These are phyloP conservation scores for Furnarius figulus DNA, from an alignment of 2,113 vertebrate genomes.

Conservation along the genomic window DNA sequence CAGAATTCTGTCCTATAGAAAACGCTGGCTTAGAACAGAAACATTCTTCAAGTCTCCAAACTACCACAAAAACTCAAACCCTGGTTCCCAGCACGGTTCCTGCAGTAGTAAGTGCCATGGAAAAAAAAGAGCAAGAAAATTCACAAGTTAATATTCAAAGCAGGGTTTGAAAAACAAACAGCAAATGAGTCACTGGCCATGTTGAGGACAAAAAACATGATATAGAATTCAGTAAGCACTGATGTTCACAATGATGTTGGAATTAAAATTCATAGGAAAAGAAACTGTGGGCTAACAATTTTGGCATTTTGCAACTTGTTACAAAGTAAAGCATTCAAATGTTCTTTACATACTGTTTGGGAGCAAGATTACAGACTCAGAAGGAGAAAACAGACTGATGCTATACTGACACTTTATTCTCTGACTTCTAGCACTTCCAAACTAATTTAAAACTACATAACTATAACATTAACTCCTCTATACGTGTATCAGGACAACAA, in stretches of 20 bases:
- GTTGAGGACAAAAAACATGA: background rate
- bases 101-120: background rate
- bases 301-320: background rate
- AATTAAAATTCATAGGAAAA: background rate
- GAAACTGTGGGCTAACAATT: background rate
- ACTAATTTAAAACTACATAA: background rate
- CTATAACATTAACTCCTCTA: background rate
- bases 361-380: background rate
- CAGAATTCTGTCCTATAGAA: background rate
- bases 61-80: background rate
- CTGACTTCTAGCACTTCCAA: background rate
- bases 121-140: background rate
- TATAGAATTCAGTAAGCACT: background rate
- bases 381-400: background rate
- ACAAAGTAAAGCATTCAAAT: background rate
- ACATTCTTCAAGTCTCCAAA: background rate
- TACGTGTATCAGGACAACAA: background rate
- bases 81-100: background rate
- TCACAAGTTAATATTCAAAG: background rate
- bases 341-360: background rate
- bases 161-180: background rate
- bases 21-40: background rate
- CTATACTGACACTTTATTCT: background rate
- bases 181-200: background rate
- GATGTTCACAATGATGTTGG: background rate